Evolutionary conservation across 2,888 invertebrate species (phyloP), one percentile per base, ranked within the genome.

Genomic region (Troides oblongomaculatus): DNA sequence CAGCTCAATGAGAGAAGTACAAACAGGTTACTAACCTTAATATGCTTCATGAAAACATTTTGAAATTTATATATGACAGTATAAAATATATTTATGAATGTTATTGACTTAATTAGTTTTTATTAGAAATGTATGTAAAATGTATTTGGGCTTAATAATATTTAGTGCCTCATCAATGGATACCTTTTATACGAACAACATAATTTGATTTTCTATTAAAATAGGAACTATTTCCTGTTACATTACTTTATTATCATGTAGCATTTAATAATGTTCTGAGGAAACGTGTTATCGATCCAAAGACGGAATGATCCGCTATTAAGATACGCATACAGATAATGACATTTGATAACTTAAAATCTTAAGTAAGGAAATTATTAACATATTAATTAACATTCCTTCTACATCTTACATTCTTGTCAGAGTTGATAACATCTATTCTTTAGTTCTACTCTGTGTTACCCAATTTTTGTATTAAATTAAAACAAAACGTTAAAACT

Each of bases 331-430:
- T 58, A 18, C 12, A 50, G 65, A 65, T 46, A 58, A 64, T 5
- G 39, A 58, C 57, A 46, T 65, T 59, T 46, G 39, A 57, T 64
- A 64, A 57, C 39, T 64, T 12, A 59, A 46, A 25, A 59, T 58
- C 23, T 59, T n/a, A 36, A 60, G 7, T 60, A 66, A n/a, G 21
- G 56, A 39, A 66, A 50, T 66, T 46, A 60, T 60, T 66, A 66
- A 50, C 46, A 60, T 60, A 30, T 64, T 63, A 68, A 64, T 64
- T 63, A 64, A 68, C 50, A 63, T 63, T 62, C 59, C 21, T 50
- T 23, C 12, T 50, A 46, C 21, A 59, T 46, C 58, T 39, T 23
- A 39, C 63, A n/a, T 36, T 10, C 61, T n/a, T 25, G 17, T 30
- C 21, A 2, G 58, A 23, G 43, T 43, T n/a, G 64, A 64, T 64